A percentile compares a stretch with the other conserved stretches of the same genome.
These are phyloP conservation scores for Galerucella pusilla DNA, from an alignment of 2,888 invertebrate species.

Conservation along the genomic window DNA sequence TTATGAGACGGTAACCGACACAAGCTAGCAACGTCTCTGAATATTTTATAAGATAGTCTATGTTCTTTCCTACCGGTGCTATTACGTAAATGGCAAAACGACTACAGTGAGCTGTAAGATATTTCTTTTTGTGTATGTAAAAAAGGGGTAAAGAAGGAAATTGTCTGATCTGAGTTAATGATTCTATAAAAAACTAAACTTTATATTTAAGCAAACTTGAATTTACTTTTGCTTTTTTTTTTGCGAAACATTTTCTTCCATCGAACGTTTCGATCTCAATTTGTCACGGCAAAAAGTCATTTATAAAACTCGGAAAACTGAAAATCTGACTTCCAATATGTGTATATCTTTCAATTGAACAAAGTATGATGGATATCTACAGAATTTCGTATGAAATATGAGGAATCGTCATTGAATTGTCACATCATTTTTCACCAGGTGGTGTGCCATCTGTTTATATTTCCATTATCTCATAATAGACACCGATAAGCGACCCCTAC, in stretches of 20 bases:
- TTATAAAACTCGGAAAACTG: slow-evolving; percentile 23
- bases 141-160: not conserved
- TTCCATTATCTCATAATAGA: slow-evolving; percentile 14
- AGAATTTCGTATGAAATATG: slow-evolving; percentile 32
- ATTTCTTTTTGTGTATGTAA: not conserved
- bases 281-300: slow-evolving; percentile 23
- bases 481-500: slow-evolving; percentile 3
- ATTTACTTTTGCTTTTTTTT: not conserved
- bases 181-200: not conserved
- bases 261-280: slow-evolving; percentile 9
- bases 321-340: slow-evolving; percentile 34
- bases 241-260: not conserved
- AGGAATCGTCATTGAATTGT: slow-evolving; percentile 17
- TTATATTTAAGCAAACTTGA: too few species aligned
- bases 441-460: slow-evolving; percentile 15
- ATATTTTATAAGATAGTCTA: slow-evolving; percentile 25
- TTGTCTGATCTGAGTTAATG: not conserved
- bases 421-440: slow-evolving; percentile 26
- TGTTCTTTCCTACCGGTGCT: slow-evolving; percentile 6
- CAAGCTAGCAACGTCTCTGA: slow-evolving; percentile 27
- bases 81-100: slow-evolving; percentile 3
- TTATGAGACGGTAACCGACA: slow-evolving; percentile 29
- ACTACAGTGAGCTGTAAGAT: slow-evolving; percentile 1
- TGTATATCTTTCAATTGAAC: slow-evolving; percentile 34
- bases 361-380: slow-evolving; percentile 38